Percentiles rank a stretch among this genome's conserved stretches.
Conservation (phyloP, 2,888 invertebrate genomes). For the Azorinus chamasolen region DNA sequence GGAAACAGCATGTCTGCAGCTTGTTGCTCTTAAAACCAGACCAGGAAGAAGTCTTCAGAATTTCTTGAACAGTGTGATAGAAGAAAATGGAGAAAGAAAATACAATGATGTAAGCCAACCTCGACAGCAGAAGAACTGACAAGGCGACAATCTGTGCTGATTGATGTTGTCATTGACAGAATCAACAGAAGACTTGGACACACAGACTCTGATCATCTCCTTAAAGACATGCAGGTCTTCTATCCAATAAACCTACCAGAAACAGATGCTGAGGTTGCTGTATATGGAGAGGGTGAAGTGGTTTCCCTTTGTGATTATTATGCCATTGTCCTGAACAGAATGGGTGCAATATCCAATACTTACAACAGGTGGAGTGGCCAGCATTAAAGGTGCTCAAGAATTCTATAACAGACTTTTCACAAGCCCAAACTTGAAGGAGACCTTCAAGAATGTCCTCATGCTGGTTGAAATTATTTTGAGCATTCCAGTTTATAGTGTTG, state of each 20-base stretch:
- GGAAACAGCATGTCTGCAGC: constrained; percentile 48
- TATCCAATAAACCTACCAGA: constrained; percentile 51
- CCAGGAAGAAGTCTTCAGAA: constrained; percentile 33
- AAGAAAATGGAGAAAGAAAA: constrained; percentile 21
- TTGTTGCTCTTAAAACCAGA: constrained; percentile 41
- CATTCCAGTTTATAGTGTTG: constrained; percentile 5
- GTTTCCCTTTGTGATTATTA: constrained; percentile 31
- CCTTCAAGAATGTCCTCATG: constrained; percentile 28
- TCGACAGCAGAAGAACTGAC: constrained; percentile 26
- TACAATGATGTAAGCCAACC: constrained; percentile 24
- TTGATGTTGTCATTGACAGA: constrained; percentile 42
- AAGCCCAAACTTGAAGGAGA: constrained; percentile 15
- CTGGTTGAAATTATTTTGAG: constrained; percentile 51
- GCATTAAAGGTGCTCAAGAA: constrained; percentile 27
- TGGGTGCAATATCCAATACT: constrained; percentile 26
- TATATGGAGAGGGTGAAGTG: constrained; percentile 18
- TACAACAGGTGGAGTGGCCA: constrained; percentile 36
- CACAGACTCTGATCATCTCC: constrained; percentile 31
- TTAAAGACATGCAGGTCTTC: constrained; percentile 56
- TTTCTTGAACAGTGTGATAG: constrained; percentile 34
- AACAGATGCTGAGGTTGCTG: constrained; percentile 21
- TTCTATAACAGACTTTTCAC: constrained; percentile 28
- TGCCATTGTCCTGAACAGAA: constrained; percentile 23
- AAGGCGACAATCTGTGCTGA: constrained; percentile 19
- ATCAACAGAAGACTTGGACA: constrained; percentile 42